Evolutionary conservation across 2,888 invertebrate species (phyloP).

Genomic region (Caenorhabditis imperialis): DNA sequence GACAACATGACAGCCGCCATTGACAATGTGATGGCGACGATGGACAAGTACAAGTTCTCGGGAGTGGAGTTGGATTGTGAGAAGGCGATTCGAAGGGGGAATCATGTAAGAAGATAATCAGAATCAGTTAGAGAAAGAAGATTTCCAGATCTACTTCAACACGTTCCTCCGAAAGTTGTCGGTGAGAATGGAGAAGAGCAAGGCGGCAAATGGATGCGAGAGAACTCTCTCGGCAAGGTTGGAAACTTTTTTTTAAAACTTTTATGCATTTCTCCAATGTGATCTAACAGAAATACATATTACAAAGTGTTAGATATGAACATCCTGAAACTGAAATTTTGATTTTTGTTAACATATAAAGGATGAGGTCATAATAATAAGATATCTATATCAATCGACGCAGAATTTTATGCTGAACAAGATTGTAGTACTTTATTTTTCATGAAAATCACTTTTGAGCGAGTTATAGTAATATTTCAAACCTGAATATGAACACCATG

Average conservation of each 20-base stretch:
- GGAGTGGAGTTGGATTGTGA: constrained; percentile 53
- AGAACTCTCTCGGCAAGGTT: constrained; percentile 34
- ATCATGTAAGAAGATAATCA: constrained; percentile 27
- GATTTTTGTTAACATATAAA: too few relatives aligned
- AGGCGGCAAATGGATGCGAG: constrained; percentile 37
- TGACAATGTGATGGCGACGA: constrained; percentile 24
- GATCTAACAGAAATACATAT: too few relatives aligned
- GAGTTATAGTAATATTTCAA: too few relatives aligned
- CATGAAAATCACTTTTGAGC: too few relatives aligned
- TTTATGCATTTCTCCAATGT: too few relatives aligned
- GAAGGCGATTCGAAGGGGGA: constrained; percentile 30
- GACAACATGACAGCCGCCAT: constrained; percentile 36
- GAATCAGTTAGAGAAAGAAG: neutral
- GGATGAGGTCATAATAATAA: too few relatives aligned
- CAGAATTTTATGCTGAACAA: too few relatives aligned
- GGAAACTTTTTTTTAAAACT: neutral
- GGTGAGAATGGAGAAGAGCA: constrained; percentile 16
- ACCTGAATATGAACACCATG: too few relatives aligned
- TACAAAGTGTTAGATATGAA: too few relatives aligned
- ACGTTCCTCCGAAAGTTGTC: constrained; percentile 26
- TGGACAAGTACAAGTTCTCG: constrained; percentile 46
- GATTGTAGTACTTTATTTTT: too few relatives aligned
- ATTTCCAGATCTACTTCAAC: constrained; percentile 48
- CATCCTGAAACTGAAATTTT: too few relatives aligned
- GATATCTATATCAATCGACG: too few relatives aligned